A percentile compares a stretch with the other conserved stretches of the same genome.
phyloP scores from a whole-genome alignment of 2,888 invertebrate genomes.

The Beris morrisii region DNA sequence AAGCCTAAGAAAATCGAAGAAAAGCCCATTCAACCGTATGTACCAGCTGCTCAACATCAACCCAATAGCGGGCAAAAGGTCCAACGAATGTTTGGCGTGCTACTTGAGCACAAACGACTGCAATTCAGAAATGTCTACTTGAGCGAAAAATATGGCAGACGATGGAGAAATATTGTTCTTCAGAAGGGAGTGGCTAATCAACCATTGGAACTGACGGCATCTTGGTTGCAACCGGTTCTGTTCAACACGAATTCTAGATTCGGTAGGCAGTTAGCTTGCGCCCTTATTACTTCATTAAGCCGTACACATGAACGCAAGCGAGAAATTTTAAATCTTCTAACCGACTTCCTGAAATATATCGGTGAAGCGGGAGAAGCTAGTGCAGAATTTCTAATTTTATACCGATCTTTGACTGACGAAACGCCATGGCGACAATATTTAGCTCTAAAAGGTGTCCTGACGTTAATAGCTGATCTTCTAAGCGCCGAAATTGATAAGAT shows the following conservation, averaged over 20 bases:
- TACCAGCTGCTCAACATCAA: conserved; percentile 42
- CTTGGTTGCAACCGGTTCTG: conserved; percentile 88
- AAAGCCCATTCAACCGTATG: conserved; percentile 41
- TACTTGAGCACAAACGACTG: conserved; percentile 51
- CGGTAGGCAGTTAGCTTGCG: conserved; percentile 86
- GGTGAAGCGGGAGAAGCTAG: conserved; percentile 89
- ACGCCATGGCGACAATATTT: conserved; percentile 93
- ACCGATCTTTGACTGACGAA: conserved; percentile 80
- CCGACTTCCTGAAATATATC: conserved; percentile 84
- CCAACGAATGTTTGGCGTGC: conserved; percentile 38
- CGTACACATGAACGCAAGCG: conserved; percentile 68
- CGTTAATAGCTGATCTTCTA: conserved; percentile 81
- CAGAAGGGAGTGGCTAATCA: conserved; percentile 51
- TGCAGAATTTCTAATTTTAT: conserved; percentile 85
- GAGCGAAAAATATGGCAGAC: conserved; percentile 72
- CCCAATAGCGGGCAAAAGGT: conserved; percentile 35
- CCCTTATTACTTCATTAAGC: conserved; percentile 83
- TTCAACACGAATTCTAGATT: conserved; percentile 90
- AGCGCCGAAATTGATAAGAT: conserved; percentile 87
- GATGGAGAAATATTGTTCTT: conserved; percentile 62
- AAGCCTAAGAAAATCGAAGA: conserved; percentile 45
- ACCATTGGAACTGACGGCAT: conserved; percentile 61
- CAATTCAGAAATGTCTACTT: conserved; percentile 61
- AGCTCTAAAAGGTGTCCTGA: conserved; percentile 82
- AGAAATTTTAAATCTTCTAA: conserved; percentile 80